These are phyloP conservation scores for Sinodicranocentrus sp. DNA, from an alignment of 2,888 invertebrate genomes.

Conservation along the genomic window DNA sequence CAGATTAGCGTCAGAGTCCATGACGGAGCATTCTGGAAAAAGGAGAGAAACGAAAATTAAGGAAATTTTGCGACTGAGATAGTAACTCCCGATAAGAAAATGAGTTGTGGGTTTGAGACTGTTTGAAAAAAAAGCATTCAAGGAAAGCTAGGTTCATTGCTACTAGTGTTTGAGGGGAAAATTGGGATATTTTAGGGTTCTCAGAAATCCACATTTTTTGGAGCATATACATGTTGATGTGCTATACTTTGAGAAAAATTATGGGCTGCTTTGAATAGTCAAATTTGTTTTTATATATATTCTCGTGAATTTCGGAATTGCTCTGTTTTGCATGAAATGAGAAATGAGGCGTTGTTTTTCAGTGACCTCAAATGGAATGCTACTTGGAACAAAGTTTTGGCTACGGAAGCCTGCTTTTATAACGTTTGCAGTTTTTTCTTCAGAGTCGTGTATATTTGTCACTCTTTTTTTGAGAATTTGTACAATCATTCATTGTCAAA, in stretches of 20 bases:
- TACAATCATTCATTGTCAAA: no score
- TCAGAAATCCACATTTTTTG: slow-evolving; percentile 29
- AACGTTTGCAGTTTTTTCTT: no score
- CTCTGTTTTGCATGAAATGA: slow-evolving; percentile 42
- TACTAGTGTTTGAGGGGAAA: slow-evolving; percentile 33
- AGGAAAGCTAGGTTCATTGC: background rate
- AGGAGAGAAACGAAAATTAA: slow-evolving; percentile 45
- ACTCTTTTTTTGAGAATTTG: no score
- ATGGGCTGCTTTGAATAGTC: slow-evolving; percentile 18
- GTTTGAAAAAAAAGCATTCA: slow-evolving; percentile 12
- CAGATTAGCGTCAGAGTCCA: slow-evolving; percentile 73
- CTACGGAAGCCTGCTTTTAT: no score
- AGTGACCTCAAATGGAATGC: background rate
- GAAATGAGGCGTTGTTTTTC: background rate
- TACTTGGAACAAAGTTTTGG: no score
- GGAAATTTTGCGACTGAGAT: slow-evolving; percentile 1
- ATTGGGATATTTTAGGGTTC: slow-evolving; percentile 42
- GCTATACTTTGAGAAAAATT: background rate
- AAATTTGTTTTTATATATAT: slow-evolving; percentile 33
- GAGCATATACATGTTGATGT: background rate
- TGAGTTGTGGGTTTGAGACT: slow-evolving; percentile 20
- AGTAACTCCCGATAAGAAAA: slow-evolving; percentile 44
- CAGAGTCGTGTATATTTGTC: no score
- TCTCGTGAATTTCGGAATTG: slow-evolving; percentile 45
- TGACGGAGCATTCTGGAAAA: slow-evolving; percentile 75